Evolutionary conservation across 2,113 vertebrate species (phyloP).

Genomic region (Siniperca knerii): DNA sequence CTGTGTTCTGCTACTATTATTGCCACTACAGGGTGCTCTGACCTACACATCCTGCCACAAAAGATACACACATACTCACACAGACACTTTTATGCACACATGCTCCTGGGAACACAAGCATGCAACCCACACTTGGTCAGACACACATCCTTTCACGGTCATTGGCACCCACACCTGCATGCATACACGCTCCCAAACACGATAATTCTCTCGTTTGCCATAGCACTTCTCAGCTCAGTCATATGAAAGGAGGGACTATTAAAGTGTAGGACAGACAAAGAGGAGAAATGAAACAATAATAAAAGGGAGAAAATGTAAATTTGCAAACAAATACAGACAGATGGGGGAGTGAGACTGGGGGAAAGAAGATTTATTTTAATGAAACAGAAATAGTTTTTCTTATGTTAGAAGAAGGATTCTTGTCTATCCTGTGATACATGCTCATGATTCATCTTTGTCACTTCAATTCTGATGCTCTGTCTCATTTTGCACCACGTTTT

Average conservation of each 20-base stretch:
- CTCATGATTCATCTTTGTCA: conserved; percentile 2
- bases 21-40: conserved; percentile 39
- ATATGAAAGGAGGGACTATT: background rate
- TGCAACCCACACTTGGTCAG: conserved; percentile 5
- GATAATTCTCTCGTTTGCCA: conserved; percentile 13
- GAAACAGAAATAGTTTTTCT: conserved; percentile 40
- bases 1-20: conserved; percentile 30
- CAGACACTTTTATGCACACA: conserved; percentile 1
- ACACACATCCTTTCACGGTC: conserved; percentile 13
- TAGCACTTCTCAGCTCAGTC: conserved; percentile 2
- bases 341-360: background rate
- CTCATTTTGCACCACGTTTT: conserved; percentile 5
- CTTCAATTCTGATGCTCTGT: conserved; percentile 26
- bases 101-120: conserved; percentile 18
- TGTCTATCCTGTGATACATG: conserved; percentile 20
- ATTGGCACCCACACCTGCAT: conserved; percentile 40
- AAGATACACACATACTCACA: conserved; percentile 12
- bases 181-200: conserved; percentile 10
- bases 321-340: conserved; percentile 9
- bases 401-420: conserved; percentile 11
- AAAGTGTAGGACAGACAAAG: background rate
- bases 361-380: conserved; percentile 35
- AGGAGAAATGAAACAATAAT: background rate
- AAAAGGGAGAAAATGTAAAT: conserved; percentile 25
- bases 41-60: conserved; percentile 36